These are phyloP conservation scores for Hydroisotoma schaefferi DNA, from an alignment of 2,888 invertebrate genomes.

Conservation along the genomic window DNA sequence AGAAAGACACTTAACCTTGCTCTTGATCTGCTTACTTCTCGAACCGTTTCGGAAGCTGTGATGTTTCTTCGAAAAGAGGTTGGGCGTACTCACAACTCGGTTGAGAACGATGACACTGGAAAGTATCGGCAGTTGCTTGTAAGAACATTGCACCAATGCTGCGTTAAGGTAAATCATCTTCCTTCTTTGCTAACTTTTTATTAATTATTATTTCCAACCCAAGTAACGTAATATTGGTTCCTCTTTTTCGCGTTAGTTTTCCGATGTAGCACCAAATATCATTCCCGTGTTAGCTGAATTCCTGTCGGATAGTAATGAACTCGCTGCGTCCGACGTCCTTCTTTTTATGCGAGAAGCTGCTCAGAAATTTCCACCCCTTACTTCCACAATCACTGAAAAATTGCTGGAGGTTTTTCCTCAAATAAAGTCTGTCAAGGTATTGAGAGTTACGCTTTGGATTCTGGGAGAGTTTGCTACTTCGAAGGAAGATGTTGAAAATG, in stretches of 20 bases:
- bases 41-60: constrained; percentile 95
- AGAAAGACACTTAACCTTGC: constrained; percentile 79
- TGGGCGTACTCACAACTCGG: constrained; percentile 76
- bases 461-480: constrained; percentile 90
- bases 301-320: constrained; percentile 79
- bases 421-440: constrained; percentile 86
- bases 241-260: constrained; percentile 60
- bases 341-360: constrained; percentile 95
- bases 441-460: constrained; percentile 94
- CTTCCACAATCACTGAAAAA: constrained; percentile 77
- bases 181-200: no score
- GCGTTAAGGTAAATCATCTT: constrained; percentile 66
- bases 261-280: constrained; percentile 88
- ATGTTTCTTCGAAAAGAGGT: constrained; percentile 88
- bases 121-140: constrained; percentile 94
- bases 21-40: constrained; percentile 82
- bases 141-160: constrained; percentile 87
- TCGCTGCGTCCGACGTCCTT: constrained; percentile 89
- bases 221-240: no score
- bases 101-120: constrained; percentile 90
- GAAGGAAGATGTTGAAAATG: constrained; percentile 70
- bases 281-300: constrained; percentile 94
- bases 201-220: not conserved
- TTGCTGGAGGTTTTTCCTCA: constrained; percentile 76
- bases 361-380: constrained; percentile 79